Evolutionary conservation across 2,888 invertebrate species (phyloP).

Genomic region (Selenia dentaria): DNA sequence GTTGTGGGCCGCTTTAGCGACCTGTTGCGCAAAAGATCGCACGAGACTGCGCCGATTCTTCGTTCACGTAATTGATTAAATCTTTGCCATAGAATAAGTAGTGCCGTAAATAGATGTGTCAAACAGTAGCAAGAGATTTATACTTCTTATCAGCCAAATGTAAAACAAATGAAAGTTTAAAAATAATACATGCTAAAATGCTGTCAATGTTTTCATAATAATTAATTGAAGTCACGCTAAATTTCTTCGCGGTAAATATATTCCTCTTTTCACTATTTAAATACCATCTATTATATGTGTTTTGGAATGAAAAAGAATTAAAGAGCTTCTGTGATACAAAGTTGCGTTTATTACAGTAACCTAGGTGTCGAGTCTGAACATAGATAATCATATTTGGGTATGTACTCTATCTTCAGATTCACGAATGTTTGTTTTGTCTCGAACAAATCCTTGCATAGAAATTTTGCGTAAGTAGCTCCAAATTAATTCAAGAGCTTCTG

Average conservation of each 20-base stretch:
- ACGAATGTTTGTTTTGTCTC: slow-evolving; percentile 38
- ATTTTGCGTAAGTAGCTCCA: slow-evolving; percentile 29
- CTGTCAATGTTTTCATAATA: no score
- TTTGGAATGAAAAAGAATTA: no score
- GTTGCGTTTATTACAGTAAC: no score
- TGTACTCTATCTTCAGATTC: slow-evolving; percentile 16
- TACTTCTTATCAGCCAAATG: slow-evolving; percentile 27
- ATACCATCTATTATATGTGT: no score
- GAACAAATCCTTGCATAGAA: slow-evolving; percentile 35
- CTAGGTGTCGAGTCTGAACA: slow-evolving; percentile 5
- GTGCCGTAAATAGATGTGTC: slow-evolving; percentile 24
- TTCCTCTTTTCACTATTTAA: no score
- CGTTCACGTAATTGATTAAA: slow-evolving; percentile 76
- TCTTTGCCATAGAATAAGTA: slow-evolving; percentile 53
- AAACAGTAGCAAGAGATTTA: slow-evolving; percentile 10
- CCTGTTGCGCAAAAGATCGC: slow-evolving; percentile 76
- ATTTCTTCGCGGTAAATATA: no score
- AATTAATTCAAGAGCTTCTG: slow-evolving; percentile 23
- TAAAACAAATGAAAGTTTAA: slow-evolving; percentile 36
- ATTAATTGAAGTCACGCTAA: no score
- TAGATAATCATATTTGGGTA: slow-evolving; percentile 13
- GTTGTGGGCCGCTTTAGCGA: slow-evolving; percentile 48
- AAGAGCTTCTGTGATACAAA: no score
- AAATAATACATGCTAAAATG: slow-evolving; percentile 4
- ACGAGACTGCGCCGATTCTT: slow-evolving; percentile 75